Percentiles rank a stretch among this genome's conserved stretches.
Conservation (phyloP, 1,140 invertebrate species). For the Papilio dardanus region DNA sequence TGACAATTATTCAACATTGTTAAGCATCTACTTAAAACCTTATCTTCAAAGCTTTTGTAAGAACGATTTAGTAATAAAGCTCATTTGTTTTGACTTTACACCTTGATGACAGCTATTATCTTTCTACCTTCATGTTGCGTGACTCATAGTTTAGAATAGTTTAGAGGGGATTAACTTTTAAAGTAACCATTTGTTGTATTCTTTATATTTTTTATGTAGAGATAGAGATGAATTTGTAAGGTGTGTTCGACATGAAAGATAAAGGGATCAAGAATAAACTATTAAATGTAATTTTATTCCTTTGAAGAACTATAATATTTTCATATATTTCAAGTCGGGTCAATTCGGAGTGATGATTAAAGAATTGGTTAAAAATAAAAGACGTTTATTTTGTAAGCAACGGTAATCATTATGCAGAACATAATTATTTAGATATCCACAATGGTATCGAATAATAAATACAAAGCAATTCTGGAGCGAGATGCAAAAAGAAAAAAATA, state of each 20-base stretch:
- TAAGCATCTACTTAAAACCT: constrained; percentile 72
- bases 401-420: not conserved
- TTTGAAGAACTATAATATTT: too few species aligned
- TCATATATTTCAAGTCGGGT: too few species aligned
- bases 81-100: constrained; percentile 78
- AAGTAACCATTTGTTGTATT: not conserved
- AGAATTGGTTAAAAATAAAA: too few species aligned
- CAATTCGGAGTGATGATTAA: too few species aligned
- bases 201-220: not conserved
- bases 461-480: not conserved
- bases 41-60: constrained; percentile 70
- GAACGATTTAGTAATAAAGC: constrained; percentile 80
- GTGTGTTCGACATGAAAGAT: too few species aligned
- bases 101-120: constrained; percentile 5
- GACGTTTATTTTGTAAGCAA: not conserved
- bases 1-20: constrained; percentile 71
- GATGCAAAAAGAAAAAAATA: constrained; percentile 25
- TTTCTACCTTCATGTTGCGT: not conserved
- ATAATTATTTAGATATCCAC: not conserved
- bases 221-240: not conserved
- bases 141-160: constrained; percentile 14
- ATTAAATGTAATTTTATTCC: too few species aligned
- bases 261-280: too few species aligned
- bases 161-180: not conserved
- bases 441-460: not conserved